Base-by-base conservation (phyloP, 2,113 vertebrate genomes). In the Sorex araneus region DNA sequence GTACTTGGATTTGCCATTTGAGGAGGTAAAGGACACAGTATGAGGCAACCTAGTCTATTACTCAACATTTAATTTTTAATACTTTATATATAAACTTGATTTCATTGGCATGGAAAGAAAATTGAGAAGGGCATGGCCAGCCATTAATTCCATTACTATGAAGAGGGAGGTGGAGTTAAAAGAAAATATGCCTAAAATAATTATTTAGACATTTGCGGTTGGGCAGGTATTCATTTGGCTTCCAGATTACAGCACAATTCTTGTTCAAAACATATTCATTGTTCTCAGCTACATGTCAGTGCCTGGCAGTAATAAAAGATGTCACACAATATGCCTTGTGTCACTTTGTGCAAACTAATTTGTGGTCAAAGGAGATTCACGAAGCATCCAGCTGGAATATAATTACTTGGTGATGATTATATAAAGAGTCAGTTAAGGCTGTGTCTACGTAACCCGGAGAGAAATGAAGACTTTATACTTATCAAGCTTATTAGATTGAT, bases 371-470 rank as follows among this genome's bases (percentile, higher is more conserved):
- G 43, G 57, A 93, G 74, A 95, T 25, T 93, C 75, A 89, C 11
- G 83, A 97, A 95, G 78, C 87, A 92, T 78, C 57, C 67, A 47
- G 28, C 69, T 88, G 3, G 23, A 82, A 43, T 82, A 28, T 36
- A 89, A 45, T 91, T 92, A 74, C 40, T 96, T 94, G 71, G 43
- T 94, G 64, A 82, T 85, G 75, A 96, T 93, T 93, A 84, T 64
- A 36, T 85, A 88, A 92, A 86, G 27, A 93, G 57, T 93, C 71
- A 90, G 75, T 85, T 85, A 94, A 90, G 73, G 4, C 66, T 90
- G n/a, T 76, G 19, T 94, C 79, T 86, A 16, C 77, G 40, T 16
- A 90, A n/a, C 23, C 18, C 23, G 21, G 88, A 86, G 40, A 88
- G 63, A 83, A 94, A 64, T 77, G n/a, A 92, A 90, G 66, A 90